phyloP scores from a whole-genome alignment of 2,113 vertebrate genomes.

The Aviceda subcristata region DNA sequence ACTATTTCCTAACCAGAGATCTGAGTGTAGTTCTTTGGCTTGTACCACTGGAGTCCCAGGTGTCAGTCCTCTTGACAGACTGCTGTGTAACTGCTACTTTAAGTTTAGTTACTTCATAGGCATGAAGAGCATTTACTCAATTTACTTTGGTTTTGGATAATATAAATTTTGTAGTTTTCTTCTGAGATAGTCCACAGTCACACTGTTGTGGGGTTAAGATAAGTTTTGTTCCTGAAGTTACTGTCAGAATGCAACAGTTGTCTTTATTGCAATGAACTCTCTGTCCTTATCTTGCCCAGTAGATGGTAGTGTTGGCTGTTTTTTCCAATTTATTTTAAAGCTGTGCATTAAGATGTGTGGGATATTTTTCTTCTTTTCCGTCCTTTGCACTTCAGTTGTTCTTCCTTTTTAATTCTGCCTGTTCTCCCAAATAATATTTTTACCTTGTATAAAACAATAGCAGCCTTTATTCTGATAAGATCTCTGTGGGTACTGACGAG shows the following conservation, averaged over 20 bases:
- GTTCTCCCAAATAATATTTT: background rate
- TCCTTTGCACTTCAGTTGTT: background rate
- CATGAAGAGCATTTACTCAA: background rate
- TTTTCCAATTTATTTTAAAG: slow-evolving; percentile 61
- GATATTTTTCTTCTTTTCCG: background rate
- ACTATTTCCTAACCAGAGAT: background rate
- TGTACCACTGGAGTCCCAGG: background rate
- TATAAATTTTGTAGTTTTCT: background rate
- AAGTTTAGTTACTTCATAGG: background rate
- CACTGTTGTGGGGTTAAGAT: background rate
- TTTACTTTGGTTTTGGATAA: background rate
- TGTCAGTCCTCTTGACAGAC: background rate
- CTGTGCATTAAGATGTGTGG: background rate
- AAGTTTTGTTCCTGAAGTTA: background rate
- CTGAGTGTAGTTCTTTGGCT: background rate
- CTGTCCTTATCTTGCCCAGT: slow-evolving; percentile 73
- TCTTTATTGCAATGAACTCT: background rate
- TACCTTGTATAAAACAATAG: background rate
- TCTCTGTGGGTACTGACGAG: background rate
- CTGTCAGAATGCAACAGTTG: background rate
- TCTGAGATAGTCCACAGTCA: background rate
- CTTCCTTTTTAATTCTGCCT: background rate
- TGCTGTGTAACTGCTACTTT: background rate
- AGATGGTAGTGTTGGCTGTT: slow-evolving; percentile 77
- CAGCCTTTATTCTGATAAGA: background rate